A percentile compares a stretch with the other conserved stretches of the same genome.
Evolutionary conservation across 1,140 invertebrate genomes (phyloP).

Genomic region (Drosophila albomicans): DNA sequence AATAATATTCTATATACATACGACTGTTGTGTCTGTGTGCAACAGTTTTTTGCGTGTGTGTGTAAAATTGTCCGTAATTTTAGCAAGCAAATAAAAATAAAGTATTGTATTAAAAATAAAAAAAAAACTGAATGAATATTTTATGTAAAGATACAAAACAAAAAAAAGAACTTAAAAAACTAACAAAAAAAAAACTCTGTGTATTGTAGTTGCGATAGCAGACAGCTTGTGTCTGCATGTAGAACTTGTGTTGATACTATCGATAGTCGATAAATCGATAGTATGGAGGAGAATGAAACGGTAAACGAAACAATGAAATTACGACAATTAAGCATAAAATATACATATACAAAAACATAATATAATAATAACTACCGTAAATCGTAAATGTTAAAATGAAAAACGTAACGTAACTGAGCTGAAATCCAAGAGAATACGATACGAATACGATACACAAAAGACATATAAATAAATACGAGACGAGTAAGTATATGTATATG

Average conservation of each 20-base stretch:
- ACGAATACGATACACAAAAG: conserved; percentile 21
- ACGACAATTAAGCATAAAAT: conserved; percentile 77
- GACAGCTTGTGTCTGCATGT: conserved; percentile 13
- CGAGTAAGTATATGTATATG: conserved; percentile 23
- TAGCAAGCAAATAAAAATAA: conserved; percentile 63
- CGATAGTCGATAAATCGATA: conserved; percentile 3
- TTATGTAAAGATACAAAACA: conserved; percentile 56
- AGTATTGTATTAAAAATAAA: conserved; percentile 56
- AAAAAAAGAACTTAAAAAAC: conserved; percentile 8
- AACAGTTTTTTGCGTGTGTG: conserved; percentile 67
- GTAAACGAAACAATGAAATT: conserved; percentile 81
- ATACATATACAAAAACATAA: too few relatives aligned
- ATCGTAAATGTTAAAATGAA: conserved; percentile 3
- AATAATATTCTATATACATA: conserved; percentile 68
- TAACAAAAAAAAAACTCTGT: conserved; percentile 17
- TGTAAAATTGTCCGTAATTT: conserved; percentile 80
- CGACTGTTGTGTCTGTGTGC: conserved; percentile 22
- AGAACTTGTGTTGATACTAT: conserved; percentile 25
- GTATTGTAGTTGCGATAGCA: conserved; percentile 38
- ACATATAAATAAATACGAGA: conserved; percentile 13
- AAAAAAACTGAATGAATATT: conserved; percentile 55
- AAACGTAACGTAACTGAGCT: conserved; percentile 11
- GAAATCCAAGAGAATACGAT: conserved; percentile 21
- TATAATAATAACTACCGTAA: conserved; percentile 24
- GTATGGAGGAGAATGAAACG: conserved; percentile 19